A percentile compares a stretch with the other conserved stretches of the same genome.
phyloP scores from a whole-genome alignment of 1,140 invertebrate species.

The Anastatus disparis region DNA sequence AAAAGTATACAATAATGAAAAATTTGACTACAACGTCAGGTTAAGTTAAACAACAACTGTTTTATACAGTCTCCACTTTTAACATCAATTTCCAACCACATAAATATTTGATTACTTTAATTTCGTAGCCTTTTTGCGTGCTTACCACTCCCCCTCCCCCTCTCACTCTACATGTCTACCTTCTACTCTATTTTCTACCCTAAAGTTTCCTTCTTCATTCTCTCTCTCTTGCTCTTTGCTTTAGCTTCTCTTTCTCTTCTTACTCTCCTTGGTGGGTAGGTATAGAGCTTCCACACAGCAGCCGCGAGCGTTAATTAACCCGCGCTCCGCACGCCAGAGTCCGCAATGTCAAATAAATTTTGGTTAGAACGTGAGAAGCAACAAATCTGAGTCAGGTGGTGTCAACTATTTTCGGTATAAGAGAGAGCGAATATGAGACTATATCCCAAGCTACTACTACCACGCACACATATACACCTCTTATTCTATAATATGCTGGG shows the following conservation, averaged over 20 bases:
- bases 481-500: too few species aligned
- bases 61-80: too few species aligned
- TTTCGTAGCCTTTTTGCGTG: neutral
- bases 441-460: constrained; percentile 34
- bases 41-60: neutral
- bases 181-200: too few species aligned
- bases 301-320: constrained; percentile 64
- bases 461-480: too few species aligned
- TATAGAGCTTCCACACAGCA: constrained; percentile 10
- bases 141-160: too few species aligned
- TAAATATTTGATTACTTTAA: constrained; percentile 39
- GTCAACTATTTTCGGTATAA: constrained; percentile 52
- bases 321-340: constrained; percentile 51
- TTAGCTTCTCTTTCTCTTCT: neutral
- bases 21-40: too few species aligned
- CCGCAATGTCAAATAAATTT: constrained; percentile 65
- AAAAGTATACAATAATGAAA: neutral
- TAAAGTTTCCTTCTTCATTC: neutral
- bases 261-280: neutral
- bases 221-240: neutral
- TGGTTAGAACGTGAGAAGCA: constrained; percentile 67
- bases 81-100: neutral
- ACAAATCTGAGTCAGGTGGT: constrained; percentile 68
- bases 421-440: neutral
- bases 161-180: too few species aligned